These are phyloP conservation scores for Gracilinanus agilis DNA, from an alignment of 2,113 vertebrate species.

Conservation along the genomic window DNA sequence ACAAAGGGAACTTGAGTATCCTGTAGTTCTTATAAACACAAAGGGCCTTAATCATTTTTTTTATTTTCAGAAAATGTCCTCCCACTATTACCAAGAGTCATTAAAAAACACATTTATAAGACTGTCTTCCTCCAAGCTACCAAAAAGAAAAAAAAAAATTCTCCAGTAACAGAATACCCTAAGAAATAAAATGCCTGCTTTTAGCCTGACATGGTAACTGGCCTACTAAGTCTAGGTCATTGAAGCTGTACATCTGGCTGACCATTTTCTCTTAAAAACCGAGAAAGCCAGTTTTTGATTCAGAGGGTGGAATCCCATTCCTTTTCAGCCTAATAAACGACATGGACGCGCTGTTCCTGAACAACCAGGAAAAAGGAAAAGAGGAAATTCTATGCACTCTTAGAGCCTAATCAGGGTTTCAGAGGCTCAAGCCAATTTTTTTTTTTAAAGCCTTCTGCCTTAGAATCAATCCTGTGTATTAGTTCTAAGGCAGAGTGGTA, in stretches of 20 bases:
- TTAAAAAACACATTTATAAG: slow-evolving; percentile 19
- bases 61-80: slow-evolving; percentile 43
- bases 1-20: slow-evolving; percentile 22
- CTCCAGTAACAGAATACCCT: slow-evolving; percentile 2
- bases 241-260: not conserved
- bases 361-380: slow-evolving; percentile 22
- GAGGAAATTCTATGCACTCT: slow-evolving; percentile 3
- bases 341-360: not conserved
- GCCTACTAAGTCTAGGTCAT: slow-evolving; percentile 14
- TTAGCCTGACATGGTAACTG: not conserved
- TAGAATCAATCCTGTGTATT: no score
- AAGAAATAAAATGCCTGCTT: not conserved
- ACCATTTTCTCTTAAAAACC: slow-evolving; percentile 33
- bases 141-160: not conserved
- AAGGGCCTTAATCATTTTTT: slow-evolving; percentile 47
- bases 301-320: slow-evolving; percentile 7
- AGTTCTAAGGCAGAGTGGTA: no score
- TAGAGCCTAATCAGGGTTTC: not conserved
- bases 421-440: not conserved
- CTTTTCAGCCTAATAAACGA: not conserved
- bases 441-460: not conserved
- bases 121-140: not conserved
- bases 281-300: slow-evolving; percentile 10
- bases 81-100: not conserved
- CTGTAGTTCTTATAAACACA: slow-evolving; percentile 60